Conservation (phyloP, 2,797 vertebrate genomes). For the Anas bahamensis region DNA sequence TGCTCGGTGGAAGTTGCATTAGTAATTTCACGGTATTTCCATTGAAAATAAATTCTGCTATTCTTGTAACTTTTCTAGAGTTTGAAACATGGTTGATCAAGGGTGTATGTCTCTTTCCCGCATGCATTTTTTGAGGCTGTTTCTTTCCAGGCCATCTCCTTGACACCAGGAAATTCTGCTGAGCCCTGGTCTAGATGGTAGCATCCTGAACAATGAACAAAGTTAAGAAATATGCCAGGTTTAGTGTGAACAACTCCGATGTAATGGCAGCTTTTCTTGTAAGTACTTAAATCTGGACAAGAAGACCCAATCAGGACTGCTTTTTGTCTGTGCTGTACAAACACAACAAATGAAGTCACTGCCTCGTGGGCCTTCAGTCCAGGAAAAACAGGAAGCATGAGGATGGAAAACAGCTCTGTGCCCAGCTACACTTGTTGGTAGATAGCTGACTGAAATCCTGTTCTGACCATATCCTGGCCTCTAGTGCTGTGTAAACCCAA, state of each 20-base stretch:
- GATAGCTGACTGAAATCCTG: neutral
- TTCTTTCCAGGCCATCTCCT: neutral
- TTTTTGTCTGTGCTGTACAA: neutral
- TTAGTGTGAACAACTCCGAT: neutral
- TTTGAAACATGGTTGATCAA: neutral
- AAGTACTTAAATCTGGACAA: neutral
- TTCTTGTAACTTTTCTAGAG: neutral
- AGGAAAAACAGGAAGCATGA: neutral
- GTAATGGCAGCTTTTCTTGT: neutral
- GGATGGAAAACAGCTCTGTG: neutral
- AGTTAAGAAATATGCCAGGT: neutral
- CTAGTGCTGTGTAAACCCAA: neutral
- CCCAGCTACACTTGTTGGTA: neutral
- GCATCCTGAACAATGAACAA: neutral
- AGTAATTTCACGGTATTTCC: neutral
- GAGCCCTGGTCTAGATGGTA: neutral
- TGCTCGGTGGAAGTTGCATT: neutral
- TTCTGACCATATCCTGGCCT: neutral
- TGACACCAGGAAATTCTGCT: neutral
- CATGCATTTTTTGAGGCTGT: accelerated
- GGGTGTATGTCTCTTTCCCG: neutral
- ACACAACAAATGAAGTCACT: neutral
- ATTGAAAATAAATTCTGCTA: neutral
- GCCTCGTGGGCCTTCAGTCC: neutral
- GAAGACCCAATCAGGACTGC: neutral